Conservation (phyloP, 2,113 vertebrate genomes). For the cattle (Bos taurus) region ARS-UCD2.0 NC_037332.1:75497501-75498000, state of each 20-base stretch:
- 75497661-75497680: neutral
- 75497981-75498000: neutral
- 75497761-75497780: neutral
- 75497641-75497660: neutral
- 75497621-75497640: rapidly evolving
- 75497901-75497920: neutral
- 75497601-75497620: neutral
- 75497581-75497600: neutral
- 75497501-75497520: neutral
- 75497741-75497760: neutral
- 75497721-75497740: rapidly evolving
- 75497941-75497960: neutral
- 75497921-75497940: neutral
- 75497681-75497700: rapidly evolving
- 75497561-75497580: neutral
- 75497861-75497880: neutral
- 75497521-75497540: neutral
- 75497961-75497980: rapidly evolving
- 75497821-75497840: neutral
- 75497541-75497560: neutral
- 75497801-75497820: neutral
- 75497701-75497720: too few relatives aligned
- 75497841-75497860: neutral
- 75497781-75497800: neutral
- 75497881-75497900: neutral